Conservation (phyloP, 2,888 invertebrate genomes). For the Ptycholaimellus sp. region DNA sequence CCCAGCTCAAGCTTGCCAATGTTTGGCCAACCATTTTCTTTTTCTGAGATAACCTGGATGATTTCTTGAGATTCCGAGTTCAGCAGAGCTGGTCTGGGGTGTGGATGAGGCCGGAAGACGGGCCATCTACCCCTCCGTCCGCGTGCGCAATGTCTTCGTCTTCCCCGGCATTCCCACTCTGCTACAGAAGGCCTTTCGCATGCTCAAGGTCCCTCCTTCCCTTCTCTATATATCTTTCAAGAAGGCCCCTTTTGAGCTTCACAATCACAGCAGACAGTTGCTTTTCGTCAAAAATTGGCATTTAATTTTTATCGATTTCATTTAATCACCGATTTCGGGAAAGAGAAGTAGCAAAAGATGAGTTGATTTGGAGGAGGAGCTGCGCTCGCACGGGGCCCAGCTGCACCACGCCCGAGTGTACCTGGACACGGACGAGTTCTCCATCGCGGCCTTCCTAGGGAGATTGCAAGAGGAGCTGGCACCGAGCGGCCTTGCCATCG, state of each 20-base stretch:
- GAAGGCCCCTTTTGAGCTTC: too few species aligned
- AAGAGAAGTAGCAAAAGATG: too few species aligned
- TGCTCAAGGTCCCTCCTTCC: constrained; percentile 26
- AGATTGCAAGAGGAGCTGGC: constrained; percentile 31
- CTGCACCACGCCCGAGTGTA: constrained; percentile 24
- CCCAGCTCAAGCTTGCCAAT: constrained; percentile 9
- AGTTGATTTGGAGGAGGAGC: too few species aligned
- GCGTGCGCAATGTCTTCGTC: constrained; percentile 40
- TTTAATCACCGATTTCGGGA: too few species aligned
- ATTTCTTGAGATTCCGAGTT: constrained; percentile 27
- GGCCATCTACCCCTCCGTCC: constrained; percentile 31
- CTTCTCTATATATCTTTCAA: too few species aligned
- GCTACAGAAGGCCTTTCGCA: constrained; percentile 29
- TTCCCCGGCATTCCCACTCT: constrained; percentile 46
- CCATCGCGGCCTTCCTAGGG: constrained; percentile 30
- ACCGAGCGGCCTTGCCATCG: constrained; percentile 33
- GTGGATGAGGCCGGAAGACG: constrained; percentile 23
- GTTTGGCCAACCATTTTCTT: constrained; percentile 13
- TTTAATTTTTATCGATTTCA: too few species aligned
- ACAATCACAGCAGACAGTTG: too few species aligned
- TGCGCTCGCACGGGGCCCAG: too few species aligned
- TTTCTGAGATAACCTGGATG: constrained; percentile 8
- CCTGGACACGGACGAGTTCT: constrained; percentile 26
- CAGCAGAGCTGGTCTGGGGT: constrained; percentile 32
- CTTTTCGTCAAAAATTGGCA: too few species aligned